Conservation (phyloP, 2,888 invertebrate species). For the Eupithecia tripunctaria region DNA sequence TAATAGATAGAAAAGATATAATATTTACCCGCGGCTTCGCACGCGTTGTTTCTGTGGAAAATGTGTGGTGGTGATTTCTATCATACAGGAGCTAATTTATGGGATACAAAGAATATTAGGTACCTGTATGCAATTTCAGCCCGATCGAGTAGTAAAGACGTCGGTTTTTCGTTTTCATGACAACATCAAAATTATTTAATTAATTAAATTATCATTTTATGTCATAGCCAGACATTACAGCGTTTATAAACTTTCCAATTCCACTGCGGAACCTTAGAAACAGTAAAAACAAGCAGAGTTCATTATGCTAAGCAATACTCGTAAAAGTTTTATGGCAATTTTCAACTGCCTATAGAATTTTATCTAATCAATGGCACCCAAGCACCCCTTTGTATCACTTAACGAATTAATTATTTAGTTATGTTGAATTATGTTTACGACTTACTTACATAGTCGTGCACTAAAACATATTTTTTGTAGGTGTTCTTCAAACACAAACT, state of each 20-base stretch:
- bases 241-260: neutral
- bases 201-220: neutral
- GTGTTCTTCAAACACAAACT: no score
- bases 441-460: neutral
- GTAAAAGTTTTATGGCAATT: conserved; percentile 33
- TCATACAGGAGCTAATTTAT: no score
- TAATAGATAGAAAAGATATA: no score
- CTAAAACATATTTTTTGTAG: no score
- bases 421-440: neutral
- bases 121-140: no score
- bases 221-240: neutral
- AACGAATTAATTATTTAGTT: neutral
- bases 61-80: no score
- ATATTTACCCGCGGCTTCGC: no score
- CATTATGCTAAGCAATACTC: conserved; percentile 32
- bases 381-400: neutral
- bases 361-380: conserved; percentile 23
- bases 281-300: conserved; percentile 21
- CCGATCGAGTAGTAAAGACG: no score
- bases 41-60: no score
- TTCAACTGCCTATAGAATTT: conserved; percentile 33
- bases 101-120: no score
- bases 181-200: neutral
- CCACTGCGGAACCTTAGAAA: conserved; percentile 19
- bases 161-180: neutral